Evolutionary conservation across 2,888 invertebrate genomes (phyloP).

Genomic region (Meiosimyza platycephala): DNA sequence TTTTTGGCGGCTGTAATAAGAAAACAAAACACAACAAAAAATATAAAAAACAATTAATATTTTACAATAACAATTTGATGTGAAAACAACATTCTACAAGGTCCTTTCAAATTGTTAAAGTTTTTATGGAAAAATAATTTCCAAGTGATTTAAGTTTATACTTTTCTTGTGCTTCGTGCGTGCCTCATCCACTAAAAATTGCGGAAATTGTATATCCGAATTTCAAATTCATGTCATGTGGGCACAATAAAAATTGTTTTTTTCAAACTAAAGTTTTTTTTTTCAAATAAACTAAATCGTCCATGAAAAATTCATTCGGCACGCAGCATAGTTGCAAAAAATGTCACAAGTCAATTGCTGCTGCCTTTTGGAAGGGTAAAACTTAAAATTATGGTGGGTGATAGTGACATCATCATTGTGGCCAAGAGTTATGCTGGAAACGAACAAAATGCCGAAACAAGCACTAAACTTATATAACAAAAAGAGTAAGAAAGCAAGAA

Average conservation of each 20-base stretch:
- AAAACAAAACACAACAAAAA: background rate
- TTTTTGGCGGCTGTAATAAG: constrained; percentile 43
- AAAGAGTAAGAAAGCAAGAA: background rate
- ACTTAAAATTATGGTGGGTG: background rate
- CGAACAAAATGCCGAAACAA: background rate
- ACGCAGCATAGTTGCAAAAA: constrained; percentile 2
- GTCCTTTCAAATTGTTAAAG: constrained; percentile 13
- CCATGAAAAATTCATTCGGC: background rate
- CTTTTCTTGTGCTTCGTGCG: no score
- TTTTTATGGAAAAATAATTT: background rate
- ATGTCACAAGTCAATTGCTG: background rate
- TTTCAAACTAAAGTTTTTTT: background rate
- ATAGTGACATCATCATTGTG: background rate
- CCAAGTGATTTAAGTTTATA: no score
- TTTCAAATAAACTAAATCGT: background rate
- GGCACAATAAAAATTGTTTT: background rate
- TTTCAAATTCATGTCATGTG: no score
- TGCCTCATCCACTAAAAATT: no score
- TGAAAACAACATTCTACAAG: constrained; percentile 20
- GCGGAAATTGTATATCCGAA: no score
- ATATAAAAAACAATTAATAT: constrained; percentile 3
- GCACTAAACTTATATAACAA: background rate
- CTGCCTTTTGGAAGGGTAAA: no score
- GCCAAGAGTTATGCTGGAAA: background rate
- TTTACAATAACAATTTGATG: constrained; percentile 4